phyloP scores from a whole-genome alignment of 2,888 invertebrate genomes.

The Pterostichus niger region DNA sequence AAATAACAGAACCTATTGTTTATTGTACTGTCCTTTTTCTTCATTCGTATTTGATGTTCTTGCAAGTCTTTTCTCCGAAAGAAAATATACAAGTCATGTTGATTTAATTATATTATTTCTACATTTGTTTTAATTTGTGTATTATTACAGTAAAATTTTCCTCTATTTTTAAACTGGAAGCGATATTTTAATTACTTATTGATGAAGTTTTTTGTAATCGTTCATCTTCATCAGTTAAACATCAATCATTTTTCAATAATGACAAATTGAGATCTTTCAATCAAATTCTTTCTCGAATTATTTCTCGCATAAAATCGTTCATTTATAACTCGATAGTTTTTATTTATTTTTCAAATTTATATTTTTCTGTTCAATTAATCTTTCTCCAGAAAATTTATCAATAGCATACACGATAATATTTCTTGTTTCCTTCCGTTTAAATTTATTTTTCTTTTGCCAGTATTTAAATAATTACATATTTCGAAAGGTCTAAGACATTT shows the following conservation, averaged over 20 bases:
- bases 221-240: conserved; percentile 45
- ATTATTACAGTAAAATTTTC: neutral
- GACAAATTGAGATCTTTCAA: conserved; percentile 45
- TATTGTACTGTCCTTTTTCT: conserved; percentile 28
- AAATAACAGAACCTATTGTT: conserved; percentile 44
- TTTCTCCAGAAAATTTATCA: conserved; percentile 22
- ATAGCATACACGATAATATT: neutral
- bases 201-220: conserved; percentile 26
- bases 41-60: conserved; percentile 29
- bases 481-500: too few relatives aligned
- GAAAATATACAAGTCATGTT: conserved; percentile 38
- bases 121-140: conserved; percentile 19
- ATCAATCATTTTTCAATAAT: conserved; percentile 57
- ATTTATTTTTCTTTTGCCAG: too few relatives aligned
- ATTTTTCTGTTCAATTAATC: conserved; percentile 27
- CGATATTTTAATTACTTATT: conserved; percentile 37
- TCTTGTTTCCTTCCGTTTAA: too few relatives aligned
- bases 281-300: conserved; percentile 38
- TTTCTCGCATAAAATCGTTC: conserved; percentile 42
- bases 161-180: neutral
- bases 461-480: too few relatives aligned
- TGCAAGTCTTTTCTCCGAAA: conserved; percentile 29
- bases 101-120: conserved; percentile 15
- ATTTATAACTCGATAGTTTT: conserved; percentile 44
- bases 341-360: conserved; percentile 41